Percentiles rank a stretch among this genome's conserved stretches.
phyloP scores from a whole-genome alignment of 2,888 invertebrate species.

The Barypeithes pellucidus region DNA sequence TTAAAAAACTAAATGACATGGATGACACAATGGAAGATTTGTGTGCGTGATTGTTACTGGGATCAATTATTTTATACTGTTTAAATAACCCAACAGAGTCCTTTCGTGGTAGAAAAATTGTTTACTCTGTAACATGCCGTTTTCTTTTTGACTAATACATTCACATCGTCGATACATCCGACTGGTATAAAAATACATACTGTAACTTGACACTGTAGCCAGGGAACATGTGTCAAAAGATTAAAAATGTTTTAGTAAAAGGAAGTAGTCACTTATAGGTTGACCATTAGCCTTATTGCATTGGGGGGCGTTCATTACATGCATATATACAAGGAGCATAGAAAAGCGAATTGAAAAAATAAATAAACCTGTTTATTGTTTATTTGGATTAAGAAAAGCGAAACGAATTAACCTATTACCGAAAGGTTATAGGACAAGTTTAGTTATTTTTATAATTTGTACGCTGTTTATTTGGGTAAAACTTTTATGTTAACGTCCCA shows the following conservation, averaged over 20 bases:
- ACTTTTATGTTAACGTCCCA: background rate
- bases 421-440: background rate
- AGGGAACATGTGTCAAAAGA: conserved; percentile 43
- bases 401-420: conserved; percentile 8
- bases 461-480: background rate
- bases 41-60: no score
- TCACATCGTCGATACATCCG: conserved; percentile 20
- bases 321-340: conserved; percentile 22
- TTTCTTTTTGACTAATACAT: background rate
- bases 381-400: background rate
- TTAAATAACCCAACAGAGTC: no score
- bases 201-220: conserved; percentile 28
- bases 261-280: conserved; percentile 34
- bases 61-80: no score
- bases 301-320: conserved; percentile 12
- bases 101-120: no score
- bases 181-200: conserved; percentile 33
- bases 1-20: no score
- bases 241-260: conserved; percentile 37
- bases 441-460: conserved; percentile 11
- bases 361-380: background rate
- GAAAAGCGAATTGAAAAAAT: background rate
- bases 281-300: conserved; percentile 21
- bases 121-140: no score
- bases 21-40: no score